Percentiles rank a stretch among this genome's conserved stretches.
Conservation (phyloP, 2,888 invertebrate genomes). For the Ametastegia equiseti region DNA sequence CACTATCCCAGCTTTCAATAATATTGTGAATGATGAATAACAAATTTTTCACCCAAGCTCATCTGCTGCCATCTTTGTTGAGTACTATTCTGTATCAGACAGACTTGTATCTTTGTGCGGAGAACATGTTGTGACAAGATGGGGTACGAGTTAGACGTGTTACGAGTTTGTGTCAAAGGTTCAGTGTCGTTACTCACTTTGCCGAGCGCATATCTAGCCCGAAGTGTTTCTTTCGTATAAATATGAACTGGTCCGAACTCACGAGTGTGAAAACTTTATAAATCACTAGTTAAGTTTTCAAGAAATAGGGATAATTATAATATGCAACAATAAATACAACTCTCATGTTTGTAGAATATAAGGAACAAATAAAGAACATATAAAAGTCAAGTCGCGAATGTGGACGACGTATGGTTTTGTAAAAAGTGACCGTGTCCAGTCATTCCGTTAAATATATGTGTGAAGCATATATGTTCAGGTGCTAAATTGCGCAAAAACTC, state of each 20-base stretch:
- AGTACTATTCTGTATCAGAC: no score
- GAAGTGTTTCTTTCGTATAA: background rate
- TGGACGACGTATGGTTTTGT: background rate
- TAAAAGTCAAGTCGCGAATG: no score
- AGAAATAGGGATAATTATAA: no score
- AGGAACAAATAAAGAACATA: no score
- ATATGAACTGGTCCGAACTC: background rate
- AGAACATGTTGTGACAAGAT: background rate
- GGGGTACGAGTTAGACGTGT: conserved; percentile 63
- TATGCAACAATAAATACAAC: no score
- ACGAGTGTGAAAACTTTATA: no score
- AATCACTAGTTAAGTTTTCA: no score
- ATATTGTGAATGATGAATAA: background rate
- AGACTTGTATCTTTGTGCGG: background rate
- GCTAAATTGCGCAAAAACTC: conserved; percentile 11
- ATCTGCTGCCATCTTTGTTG: background rate
- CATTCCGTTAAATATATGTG: background rate
- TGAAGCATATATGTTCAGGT: no score
- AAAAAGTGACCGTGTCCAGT: background rate
- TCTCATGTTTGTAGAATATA: no score
- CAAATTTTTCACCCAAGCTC: background rate
- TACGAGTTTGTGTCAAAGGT: conserved; percentile 65
- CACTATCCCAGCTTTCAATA: background rate
- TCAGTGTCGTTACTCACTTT: conserved; percentile 63
- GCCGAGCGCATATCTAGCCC: conserved; percentile 10